These are phyloP conservation scores for Stomorhina lunata DNA, from an alignment of 2,888 invertebrate species.

Conservation along the genomic window DNA sequence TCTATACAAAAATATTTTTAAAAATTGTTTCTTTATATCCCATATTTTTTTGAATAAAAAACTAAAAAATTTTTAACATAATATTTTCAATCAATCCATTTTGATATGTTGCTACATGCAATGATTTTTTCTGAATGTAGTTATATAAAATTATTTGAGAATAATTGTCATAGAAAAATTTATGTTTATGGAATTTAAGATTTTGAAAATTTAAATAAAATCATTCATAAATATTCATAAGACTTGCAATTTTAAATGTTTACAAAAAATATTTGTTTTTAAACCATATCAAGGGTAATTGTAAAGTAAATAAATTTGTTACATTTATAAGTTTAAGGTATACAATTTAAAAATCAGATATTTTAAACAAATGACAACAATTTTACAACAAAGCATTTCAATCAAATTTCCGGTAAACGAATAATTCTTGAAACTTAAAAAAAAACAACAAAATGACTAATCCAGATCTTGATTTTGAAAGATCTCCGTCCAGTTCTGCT, in stretches of 20 bases:
- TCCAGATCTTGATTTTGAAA: background rate
- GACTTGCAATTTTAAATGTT: too few relatives aligned
- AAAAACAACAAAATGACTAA: background rate
- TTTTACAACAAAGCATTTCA: conserved; percentile 15
- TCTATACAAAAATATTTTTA: too few relatives aligned
- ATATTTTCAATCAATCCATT: too few relatives aligned
- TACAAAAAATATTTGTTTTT: background rate
- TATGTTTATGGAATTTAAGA: background rate
- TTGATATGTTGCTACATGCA: too few relatives aligned
- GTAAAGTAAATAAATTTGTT: conserved; percentile 23
- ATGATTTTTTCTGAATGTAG: background rate
- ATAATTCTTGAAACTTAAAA: background rate
- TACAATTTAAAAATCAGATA: background rate
- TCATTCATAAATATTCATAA: too few relatives aligned
- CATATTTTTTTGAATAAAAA: too few relatives aligned
- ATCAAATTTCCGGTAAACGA: conserved; percentile 35
- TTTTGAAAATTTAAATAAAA: background rate
- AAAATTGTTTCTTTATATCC: too few relatives aligned
- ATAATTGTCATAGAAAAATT: background rate
- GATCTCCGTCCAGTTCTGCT: too few relatives aligned
- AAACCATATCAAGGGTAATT: background rate
- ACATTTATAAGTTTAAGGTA: conserved; percentile 22
- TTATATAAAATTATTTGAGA: background rate
- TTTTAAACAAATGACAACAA: background rate
- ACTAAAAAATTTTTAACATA: too few relatives aligned